A percentile compares a stretch with the other conserved stretches of the same genome.
phyloP scores from a whole-genome alignment of 2,888 invertebrate species.

The Chalcis sispes region DNA sequence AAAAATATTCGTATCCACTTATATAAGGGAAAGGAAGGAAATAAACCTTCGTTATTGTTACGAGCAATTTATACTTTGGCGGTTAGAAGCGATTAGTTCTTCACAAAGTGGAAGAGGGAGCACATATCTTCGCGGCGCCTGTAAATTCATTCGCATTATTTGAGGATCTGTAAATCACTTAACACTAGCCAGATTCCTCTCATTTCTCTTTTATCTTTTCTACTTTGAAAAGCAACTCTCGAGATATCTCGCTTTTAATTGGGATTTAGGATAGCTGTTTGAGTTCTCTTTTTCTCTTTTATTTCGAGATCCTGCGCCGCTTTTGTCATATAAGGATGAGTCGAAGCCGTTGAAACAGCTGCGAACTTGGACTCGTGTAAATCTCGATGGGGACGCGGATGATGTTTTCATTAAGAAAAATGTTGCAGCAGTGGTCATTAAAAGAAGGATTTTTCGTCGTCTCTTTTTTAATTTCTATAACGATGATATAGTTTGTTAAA shows the following conservation, averaged over 20 bases:
- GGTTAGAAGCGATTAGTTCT: conserved; percentile 28
- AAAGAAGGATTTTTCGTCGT: not conserved
- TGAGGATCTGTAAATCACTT: conserved; percentile 57
- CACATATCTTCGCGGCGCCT: conserved; percentile 43
- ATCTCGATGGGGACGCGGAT: conserved; percentile 27
- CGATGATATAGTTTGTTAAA: conserved; percentile 41
- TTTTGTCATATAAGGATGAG: conserved; percentile 42
- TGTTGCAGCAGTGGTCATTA: conserved; percentile 29
- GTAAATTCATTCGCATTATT: conserved; percentile 55
- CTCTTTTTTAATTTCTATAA: not conserved
- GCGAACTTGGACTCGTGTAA: not conserved
- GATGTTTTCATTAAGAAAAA: conserved; percentile 52
- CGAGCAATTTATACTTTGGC: conserved; percentile 52
- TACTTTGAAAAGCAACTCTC: not conserved
- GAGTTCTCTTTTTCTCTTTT: not conserved
- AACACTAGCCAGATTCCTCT: conserved; percentile 10
- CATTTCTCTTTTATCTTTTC: not conserved
- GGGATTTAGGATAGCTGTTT: conserved; percentile 41
- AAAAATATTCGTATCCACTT: too few relatives aligned
- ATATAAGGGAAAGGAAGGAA: conserved; percentile 1
- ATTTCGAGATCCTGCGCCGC: not conserved
- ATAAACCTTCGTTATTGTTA: conserved; percentile 52
- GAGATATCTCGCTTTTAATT: conserved; percentile 52
- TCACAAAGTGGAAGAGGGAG: conserved; percentile 8
- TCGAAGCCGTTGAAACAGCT: not conserved